Conservation (phyloP, 1,140 invertebrate genomes). For the Eriocheir sinensis region DNA sequence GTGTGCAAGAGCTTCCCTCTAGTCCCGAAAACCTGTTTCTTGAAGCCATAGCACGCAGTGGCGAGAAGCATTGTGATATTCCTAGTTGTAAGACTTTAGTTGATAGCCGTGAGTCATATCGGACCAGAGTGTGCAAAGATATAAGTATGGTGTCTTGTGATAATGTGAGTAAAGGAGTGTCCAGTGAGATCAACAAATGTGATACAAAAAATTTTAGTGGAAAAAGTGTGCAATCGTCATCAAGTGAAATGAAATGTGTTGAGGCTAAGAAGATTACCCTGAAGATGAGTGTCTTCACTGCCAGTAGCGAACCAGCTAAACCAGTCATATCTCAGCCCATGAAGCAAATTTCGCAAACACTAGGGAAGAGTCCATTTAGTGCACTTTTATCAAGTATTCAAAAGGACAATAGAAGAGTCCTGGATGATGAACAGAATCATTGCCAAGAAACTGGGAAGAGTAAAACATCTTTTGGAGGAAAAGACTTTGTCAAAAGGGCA, state of each 20-base stretch:
- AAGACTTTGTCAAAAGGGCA: constrained; percentile 66
- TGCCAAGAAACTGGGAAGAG: constrained; percentile 27
- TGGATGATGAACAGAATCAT: constrained; percentile 46
- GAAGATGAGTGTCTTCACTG: constrained; percentile 73
- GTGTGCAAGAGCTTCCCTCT: constrained; percentile 57
- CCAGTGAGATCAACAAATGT: constrained; percentile 55
- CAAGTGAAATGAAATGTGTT: constrained; percentile 49
- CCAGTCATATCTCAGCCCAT: constrained; percentile 54
- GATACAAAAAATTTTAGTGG: constrained; percentile 44
- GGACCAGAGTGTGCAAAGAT: constrained; percentile 73
- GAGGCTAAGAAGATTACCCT: constrained; percentile 72
- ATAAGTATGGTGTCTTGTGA: constrained; percentile 62
- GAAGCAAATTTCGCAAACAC: constrained; percentile 72
- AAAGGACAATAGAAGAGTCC: constrained; percentile 61
- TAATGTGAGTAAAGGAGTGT: constrained; percentile 55
- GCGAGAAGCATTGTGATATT: constrained; percentile 75
- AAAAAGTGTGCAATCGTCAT: constrained; percentile 6
- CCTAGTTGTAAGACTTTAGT: constrained; percentile 75
- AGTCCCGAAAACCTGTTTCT: constrained; percentile 74
- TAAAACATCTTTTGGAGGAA: constrained; percentile 30
- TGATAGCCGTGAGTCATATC: constrained; percentile 66
- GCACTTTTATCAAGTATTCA: constrained; percentile 73
- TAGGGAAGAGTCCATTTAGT: constrained; percentile 70
- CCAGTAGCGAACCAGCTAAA: constrained; percentile 67
- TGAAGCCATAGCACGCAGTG: constrained; percentile 68